Evolutionary conservation across 1,140 invertebrate species (phyloP).

Genomic region (Brachionus angularis): DNA sequence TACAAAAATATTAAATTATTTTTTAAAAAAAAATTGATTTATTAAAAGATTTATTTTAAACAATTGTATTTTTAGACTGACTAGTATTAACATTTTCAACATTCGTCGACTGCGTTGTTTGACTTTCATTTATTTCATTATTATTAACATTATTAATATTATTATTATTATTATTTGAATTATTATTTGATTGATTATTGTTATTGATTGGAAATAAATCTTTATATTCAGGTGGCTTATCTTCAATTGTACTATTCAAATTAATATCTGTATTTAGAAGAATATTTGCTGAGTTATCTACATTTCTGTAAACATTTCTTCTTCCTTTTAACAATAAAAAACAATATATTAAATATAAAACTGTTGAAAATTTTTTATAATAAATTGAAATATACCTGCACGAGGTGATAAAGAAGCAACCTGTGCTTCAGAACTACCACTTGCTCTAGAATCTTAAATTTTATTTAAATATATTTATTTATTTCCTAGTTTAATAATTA

Average conservation of each 20-base stretch:
- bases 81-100: too few species aligned
- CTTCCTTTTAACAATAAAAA: background rate
- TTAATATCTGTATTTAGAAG: constrained; percentile 1
- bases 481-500: too few species aligned
- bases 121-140: too few species aligned
- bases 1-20: too few species aligned
- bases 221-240: constrained; percentile 29
- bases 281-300: background rate
- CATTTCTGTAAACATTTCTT: background rate
- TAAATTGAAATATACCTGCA: background rate
- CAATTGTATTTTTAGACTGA: too few species aligned
- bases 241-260: background rate
- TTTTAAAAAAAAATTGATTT: too few species aligned
- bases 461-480: background rate
- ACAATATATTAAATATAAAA: background rate
- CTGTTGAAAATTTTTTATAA: too few species aligned
- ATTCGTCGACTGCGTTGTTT: too few species aligned
- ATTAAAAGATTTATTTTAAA: too few species aligned
- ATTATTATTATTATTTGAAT: too few species aligned
- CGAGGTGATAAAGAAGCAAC: background rate
- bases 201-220: constrained; percentile 14
- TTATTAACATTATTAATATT: too few species aligned
- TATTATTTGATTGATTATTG: too few species aligned
- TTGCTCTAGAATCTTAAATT: background rate
- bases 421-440: background rate